These are phyloP conservation scores for Nematolebias whitei DNA, from an alignment of 2,113 vertebrate species.

Conservation along the genomic window DNA sequence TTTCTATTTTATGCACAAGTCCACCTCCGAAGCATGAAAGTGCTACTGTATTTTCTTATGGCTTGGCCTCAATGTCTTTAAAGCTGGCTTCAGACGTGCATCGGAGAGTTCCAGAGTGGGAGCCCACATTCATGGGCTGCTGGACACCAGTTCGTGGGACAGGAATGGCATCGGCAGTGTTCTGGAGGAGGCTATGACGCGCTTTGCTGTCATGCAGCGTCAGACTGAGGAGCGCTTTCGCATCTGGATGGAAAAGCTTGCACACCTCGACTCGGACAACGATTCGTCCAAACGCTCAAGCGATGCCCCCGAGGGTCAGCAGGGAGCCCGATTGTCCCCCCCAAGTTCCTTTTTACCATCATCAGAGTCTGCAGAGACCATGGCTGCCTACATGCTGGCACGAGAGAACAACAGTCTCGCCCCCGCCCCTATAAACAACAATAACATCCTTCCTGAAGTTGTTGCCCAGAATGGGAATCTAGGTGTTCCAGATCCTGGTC, in stretches of 20 bases:
- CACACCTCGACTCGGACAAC: slow-evolving; percentile 88
- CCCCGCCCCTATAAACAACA: slow-evolving; percentile 76
- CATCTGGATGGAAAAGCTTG: slow-evolving; percentile 92
- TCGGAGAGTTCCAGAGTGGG: slow-evolving; percentile 86
- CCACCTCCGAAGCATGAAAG: slow-evolving; percentile 75
- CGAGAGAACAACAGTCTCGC: slow-evolving; percentile 76
- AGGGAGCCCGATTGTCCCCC: slow-evolving; percentile 72
- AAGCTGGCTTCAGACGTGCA: slow-evolving; percentile 90
- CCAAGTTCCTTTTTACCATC: slow-evolving; percentile 84
- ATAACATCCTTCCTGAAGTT: slow-evolving; percentile 77
- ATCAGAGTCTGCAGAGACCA: slow-evolving; percentile 83
- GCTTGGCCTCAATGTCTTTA: slow-evolving; percentile 96
- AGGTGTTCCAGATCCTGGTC: slow-evolving; percentile 79
- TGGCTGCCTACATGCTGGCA: slow-evolving; percentile 80
- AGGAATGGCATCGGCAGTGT: slow-evolving; percentile 90
- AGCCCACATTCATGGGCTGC: slow-evolving; percentile 88
- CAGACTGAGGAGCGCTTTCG: slow-evolving; percentile 93
- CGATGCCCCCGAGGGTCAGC: slow-evolving; percentile 81
- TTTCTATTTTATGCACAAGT: slow-evolving; percentile 73
- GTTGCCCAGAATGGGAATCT: slow-evolving; percentile 86
- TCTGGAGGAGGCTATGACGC: slow-evolving; percentile 93
- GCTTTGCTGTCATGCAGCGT: slow-evolving; percentile 92
- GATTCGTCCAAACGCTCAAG: slow-evolving; percentile 86
- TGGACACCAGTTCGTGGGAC: slow-evolving; percentile 88
- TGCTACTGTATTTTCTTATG: slow-evolving; percentile 84